A percentile compares a stretch with the other conserved stretches of the same genome.
phyloP scores from a whole-genome alignment of 2,888 invertebrate genomes.

The Aspidiotus rigidus region DNA sequence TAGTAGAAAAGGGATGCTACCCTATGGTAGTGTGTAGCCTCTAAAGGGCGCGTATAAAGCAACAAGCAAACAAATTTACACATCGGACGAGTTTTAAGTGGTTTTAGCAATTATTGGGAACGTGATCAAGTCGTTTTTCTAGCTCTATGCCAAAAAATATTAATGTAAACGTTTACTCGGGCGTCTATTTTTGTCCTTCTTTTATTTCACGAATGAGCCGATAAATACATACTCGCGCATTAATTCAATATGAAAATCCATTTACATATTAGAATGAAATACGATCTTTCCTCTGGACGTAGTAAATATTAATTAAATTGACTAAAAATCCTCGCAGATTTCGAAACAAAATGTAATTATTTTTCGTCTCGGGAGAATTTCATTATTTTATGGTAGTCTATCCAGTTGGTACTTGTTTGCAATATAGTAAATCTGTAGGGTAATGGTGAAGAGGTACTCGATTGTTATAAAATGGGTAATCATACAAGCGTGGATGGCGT shows the following conservation, averaged over 20 bases:
- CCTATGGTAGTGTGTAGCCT: neutral
- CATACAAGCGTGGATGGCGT: no score
- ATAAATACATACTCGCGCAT: neutral
- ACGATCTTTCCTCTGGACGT: neutral
- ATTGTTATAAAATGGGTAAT: no score
- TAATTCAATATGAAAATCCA: slow-evolving; percentile 13
- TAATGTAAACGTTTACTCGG: neutral
- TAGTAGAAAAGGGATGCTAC: neutral
- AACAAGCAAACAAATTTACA: slow-evolving; percentile 20
- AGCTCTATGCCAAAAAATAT: neutral
- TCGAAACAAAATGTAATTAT: no score
- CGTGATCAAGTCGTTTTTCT: slow-evolving; percentile 7
- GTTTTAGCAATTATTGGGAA: slow-evolving; percentile 15
- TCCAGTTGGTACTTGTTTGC: no score
- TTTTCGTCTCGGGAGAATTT: no score
- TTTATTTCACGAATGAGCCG: neutral
- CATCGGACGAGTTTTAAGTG: slow-evolving; percentile 17
- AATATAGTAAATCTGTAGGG: no score
- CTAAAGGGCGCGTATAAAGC: slow-evolving; percentile 5
- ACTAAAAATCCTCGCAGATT: neutral
- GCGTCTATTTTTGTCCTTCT: neutral
- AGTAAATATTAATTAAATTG: slow-evolving; percentile 2
- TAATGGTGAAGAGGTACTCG: no score
- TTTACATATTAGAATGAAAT: slow-evolving; percentile 15
- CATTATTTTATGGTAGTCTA: no score